Evolutionary conservation across 1,140 invertebrate genomes (phyloP).

Genomic region (Scaptomyza pallida): DNA sequence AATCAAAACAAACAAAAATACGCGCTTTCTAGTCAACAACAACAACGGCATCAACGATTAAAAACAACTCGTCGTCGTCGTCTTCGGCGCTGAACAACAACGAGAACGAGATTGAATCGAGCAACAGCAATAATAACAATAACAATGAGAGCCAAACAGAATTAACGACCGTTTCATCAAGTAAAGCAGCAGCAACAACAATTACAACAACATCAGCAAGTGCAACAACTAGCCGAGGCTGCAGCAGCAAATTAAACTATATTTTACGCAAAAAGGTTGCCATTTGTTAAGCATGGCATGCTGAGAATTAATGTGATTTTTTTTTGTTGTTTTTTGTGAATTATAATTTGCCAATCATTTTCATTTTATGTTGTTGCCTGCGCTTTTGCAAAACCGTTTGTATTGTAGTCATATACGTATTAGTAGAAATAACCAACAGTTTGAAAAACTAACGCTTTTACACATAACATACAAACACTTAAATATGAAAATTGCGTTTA

Average conservation of each 20-base stretch:
- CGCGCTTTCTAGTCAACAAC: slow-evolving; percentile 67
- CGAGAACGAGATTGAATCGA: slow-evolving; percentile 35
- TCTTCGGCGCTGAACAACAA: slow-evolving; percentile 58
- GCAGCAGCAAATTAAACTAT: slow-evolving; percentile 76
- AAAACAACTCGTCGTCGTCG: slow-evolving; percentile 55
- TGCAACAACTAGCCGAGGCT: slow-evolving; percentile 60
- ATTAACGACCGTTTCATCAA: slow-evolving; percentile 1
- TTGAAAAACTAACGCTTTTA: slow-evolving; percentile 33
- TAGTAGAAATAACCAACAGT: slow-evolving; percentile 27
- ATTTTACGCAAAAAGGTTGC: slow-evolving; percentile 79
- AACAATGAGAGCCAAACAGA: slow-evolving; percentile 28
- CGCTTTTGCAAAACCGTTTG: slow-evolving; percentile 64
- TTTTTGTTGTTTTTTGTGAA: too few species aligned
- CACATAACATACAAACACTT: background rate
- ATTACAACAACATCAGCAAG: slow-evolving; percentile 16
- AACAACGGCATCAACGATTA: slow-evolving; percentile 54
- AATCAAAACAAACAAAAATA: background rate
- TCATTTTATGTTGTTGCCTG: slow-evolving; percentile 64
- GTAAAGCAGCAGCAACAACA: slow-evolving; percentile 11
- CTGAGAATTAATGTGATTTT: slow-evolving; percentile 46
- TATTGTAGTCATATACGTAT: slow-evolving; percentile 58
- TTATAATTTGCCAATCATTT: slow-evolving; percentile 56
- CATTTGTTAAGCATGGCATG: slow-evolving; percentile 73
- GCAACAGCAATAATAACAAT: slow-evolving; percentile 37
- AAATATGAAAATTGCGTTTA: background rate